phyloP scores from a whole-genome alignment of 2,113 vertebrate genomes.

The Campylomormyrus tamandua region DNA sequence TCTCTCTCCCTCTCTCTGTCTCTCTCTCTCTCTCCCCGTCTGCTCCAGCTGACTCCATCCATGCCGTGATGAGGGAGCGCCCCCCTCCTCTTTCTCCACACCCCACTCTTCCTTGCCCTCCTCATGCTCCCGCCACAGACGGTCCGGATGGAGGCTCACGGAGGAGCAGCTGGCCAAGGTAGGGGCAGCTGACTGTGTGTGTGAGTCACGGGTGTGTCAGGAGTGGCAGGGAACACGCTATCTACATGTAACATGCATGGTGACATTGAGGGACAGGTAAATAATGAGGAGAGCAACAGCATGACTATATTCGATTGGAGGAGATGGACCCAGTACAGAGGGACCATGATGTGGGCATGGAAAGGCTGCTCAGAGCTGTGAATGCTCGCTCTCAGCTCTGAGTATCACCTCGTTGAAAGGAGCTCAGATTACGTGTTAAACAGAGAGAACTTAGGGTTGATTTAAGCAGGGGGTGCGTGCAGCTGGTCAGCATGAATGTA shows the following conservation, averaged over 20 bases:
- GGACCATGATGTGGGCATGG: background rate
- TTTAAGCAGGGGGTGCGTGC: background rate
- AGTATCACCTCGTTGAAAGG: background rate
- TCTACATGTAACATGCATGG: background rate
- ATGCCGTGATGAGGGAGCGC: background rate
- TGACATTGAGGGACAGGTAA: background rate
- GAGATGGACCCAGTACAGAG: background rate
- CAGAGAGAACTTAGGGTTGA: background rate
- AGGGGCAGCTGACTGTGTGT: conserved; percentile 37
- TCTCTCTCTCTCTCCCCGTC: background rate
- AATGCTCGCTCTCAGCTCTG: background rate
- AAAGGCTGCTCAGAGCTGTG: background rate
- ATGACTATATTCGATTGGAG: background rate
- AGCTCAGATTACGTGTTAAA: background rate
- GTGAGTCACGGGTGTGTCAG: background rate
- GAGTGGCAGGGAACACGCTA: background rate
- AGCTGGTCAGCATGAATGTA: background rate
- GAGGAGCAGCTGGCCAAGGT: conserved; percentile 72
- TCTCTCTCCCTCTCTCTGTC: background rate
- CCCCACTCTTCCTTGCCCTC: background rate
- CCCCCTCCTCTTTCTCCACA: background rate
- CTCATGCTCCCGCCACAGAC: conserved; percentile 56
- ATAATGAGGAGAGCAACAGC: background rate
- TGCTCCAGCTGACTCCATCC: conserved; percentile 34
- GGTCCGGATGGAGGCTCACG: conserved; percentile 76